phyloP scores from a whole-genome alignment of 2,113 vertebrate species.

The Nothobranchius kuhntae region DNA sequence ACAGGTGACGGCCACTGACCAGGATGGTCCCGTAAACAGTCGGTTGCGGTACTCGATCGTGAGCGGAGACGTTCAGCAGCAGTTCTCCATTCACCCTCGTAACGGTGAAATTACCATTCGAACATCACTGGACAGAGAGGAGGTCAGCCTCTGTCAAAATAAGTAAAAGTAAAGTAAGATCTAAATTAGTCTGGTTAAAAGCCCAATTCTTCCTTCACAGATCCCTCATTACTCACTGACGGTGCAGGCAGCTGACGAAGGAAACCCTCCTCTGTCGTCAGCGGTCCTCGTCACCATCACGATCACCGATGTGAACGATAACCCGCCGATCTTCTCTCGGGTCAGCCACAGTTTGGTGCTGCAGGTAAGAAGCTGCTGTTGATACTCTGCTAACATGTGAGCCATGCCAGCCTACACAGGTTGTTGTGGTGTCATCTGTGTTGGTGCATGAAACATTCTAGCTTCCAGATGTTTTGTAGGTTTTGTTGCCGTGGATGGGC shows the following conservation, averaged over 20 bases:
- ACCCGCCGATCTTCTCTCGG: constrained; percentile 91
- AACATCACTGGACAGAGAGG: constrained; percentile 88
- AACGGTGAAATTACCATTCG: constrained; percentile 85
- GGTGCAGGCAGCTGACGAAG: constrained; percentile 88
- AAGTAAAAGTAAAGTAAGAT: no score
- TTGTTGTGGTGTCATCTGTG: not conserved
- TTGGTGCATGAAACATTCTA: not conserved
- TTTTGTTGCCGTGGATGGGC: not conserved
- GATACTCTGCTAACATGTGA: no score
- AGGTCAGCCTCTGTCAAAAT: constrained; percentile 77
- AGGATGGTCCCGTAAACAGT: constrained; percentile 88
- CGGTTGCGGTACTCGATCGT: constrained; percentile 88
- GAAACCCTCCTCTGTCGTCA: constrained; percentile 82
- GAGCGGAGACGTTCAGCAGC: constrained; percentile 84
- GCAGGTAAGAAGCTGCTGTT: constrained; percentile 81
- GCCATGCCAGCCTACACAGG: not conserved
- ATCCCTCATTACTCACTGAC: constrained; percentile 87
- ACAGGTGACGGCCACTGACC: constrained; percentile 88
- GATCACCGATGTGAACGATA: constrained; percentile 91
- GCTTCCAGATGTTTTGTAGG: not conserved
- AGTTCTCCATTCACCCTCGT: constrained; percentile 86
- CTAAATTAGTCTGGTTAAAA: not conserved
- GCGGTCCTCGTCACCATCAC: constrained; percentile 81
- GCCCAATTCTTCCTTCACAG: constrained; percentile 64
- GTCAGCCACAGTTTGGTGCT: constrained; percentile 89